A percentile compares a stretch with the other conserved stretches of the same genome.
These are phyloP conservation scores for Hyles vespertilio DNA, from an alignment of 1,140 invertebrate genomes.

Conservation along the genomic window DNA sequence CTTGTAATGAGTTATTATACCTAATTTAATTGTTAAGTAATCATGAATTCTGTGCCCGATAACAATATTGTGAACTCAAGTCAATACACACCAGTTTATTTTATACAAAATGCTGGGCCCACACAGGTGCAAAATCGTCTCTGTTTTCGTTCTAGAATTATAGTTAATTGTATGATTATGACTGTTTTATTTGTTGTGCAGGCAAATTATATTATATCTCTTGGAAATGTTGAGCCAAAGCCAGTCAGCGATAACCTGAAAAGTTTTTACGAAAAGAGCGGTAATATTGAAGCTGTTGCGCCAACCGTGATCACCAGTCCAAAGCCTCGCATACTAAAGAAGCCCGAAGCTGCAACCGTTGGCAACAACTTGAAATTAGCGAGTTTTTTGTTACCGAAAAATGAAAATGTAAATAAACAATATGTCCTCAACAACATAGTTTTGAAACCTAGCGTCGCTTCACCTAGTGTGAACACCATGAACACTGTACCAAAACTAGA, in stretches of 20 bases:
- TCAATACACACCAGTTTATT: conserved; percentile 63
- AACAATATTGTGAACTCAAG: conserved; percentile 54
- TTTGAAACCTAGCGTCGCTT: conserved; percentile 39
- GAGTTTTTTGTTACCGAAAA: conserved; percentile 57
- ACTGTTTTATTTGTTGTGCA: conserved; percentile 32
- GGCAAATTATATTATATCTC: conserved; percentile 50
- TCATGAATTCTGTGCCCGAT: conserved; percentile 43
- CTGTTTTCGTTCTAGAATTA: conserved; percentile 13
- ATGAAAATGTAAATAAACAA: conserved; percentile 35
- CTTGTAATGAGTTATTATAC: conserved; percentile 28
- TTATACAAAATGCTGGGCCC: conserved; percentile 54
- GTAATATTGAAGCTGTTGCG: conserved; percentile 39
- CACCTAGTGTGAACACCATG: conserved; percentile 16
- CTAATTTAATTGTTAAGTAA: conserved; percentile 17
- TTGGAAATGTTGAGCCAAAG: conserved; percentile 36
- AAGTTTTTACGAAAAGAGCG: conserved; percentile 69
- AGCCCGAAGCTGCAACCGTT: conserved; percentile 34
- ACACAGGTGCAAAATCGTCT: conserved; percentile 46
- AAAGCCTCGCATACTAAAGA: conserved; percentile 44
- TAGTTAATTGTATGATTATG: conserved; percentile 3
- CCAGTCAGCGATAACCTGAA: conserved; percentile 58
- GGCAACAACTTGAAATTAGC: conserved; percentile 64
- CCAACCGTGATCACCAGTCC: conserved; percentile 21
- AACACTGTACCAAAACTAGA: conserved; percentile 46
- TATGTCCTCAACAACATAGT: conserved; percentile 43